Percentiles rank a stretch among this genome's conserved stretches.
These are phyloP conservation scores for Notarius lentiginosus DNA, from an alignment of 2,113 vertebrate species.

Conservation along the genomic window DNA sequence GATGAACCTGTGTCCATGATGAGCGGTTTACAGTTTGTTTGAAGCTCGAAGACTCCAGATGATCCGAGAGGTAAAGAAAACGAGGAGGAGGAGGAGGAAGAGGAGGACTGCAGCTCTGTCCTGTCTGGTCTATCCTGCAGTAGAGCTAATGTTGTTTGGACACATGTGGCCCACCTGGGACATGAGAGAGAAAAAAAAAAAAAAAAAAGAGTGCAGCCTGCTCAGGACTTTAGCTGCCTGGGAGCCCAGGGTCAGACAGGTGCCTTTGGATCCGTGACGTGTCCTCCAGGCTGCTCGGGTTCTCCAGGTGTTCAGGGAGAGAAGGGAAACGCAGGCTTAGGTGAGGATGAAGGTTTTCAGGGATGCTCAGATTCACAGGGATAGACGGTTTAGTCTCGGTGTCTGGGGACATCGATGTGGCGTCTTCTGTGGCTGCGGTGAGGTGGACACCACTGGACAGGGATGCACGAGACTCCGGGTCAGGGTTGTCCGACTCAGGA, in stretches of 20 bases:
- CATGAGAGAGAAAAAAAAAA: not conserved
- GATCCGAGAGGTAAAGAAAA: not conserved
- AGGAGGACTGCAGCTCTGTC: not conserved
- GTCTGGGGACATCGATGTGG: conserved; percentile 66
- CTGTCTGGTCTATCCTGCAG: conserved; percentile 3
- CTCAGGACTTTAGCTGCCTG: conserved; percentile 76
- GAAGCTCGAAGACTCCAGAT: conserved; percentile 5
- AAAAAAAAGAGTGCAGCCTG: not conserved
- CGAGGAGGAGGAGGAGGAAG: not conserved
- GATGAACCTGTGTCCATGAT: not conserved
- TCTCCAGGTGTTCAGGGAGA: conserved; percentile 85
- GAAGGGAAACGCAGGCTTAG: conserved; percentile 80
- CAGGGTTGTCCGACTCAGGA: conserved; percentile 70
- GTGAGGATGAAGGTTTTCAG: conserved; percentile 76
- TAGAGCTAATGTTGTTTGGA: not conserved
- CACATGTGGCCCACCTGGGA: not conserved
- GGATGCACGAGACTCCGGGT: conserved; percentile 74
- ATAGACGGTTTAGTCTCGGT: conserved; percentile 61
- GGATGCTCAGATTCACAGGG: conserved; percentile 60
- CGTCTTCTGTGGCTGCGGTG: conserved; percentile 69
- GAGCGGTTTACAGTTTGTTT: not conserved
- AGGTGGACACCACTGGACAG: conserved; percentile 74
- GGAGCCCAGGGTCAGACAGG: conserved; percentile 83
- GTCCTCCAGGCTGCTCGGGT: conserved; percentile 57
- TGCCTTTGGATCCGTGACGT: conserved; percentile 84